Conservation (phyloP, 2,113 vertebrate species). For the Siphamia tubifer region DNA sequence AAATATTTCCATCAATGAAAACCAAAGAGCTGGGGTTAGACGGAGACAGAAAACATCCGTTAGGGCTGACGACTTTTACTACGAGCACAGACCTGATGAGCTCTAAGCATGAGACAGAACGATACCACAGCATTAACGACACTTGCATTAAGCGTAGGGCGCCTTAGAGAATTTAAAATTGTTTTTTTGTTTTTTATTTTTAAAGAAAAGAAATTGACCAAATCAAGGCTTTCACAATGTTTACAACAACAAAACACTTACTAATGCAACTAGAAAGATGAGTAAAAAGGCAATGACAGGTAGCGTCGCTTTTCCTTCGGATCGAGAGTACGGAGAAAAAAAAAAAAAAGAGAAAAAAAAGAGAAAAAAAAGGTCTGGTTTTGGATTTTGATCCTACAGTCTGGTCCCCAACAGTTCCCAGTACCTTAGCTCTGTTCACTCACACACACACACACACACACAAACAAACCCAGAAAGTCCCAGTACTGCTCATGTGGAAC, state of each 20-base stretch:
- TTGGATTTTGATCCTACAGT: conserved; percentile 13
- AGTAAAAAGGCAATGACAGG: conserved; percentile 38
- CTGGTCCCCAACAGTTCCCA: conserved; percentile 11
- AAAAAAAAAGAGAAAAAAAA: too few species aligned
- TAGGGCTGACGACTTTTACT: conserved; percentile 48
- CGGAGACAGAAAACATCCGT: conserved; percentile 54
- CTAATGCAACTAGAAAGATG: conserved; percentile 50
- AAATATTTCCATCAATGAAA: conserved; percentile 54
- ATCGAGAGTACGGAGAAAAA: conserved; percentile 17
- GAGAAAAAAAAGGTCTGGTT: conserved; percentile 4
- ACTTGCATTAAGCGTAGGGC: conserved; percentile 49
- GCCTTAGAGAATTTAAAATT: conserved; percentile 5
- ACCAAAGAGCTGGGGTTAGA: too few species aligned
- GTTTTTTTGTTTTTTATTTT: too few species aligned
- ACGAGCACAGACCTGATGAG: conserved; percentile 57
- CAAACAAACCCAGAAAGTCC: too few species aligned
- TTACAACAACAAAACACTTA: conserved; percentile 46
- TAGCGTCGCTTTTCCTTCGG: conserved; percentile 1
- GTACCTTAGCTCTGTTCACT: too few species aligned
- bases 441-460: too few species aligned
- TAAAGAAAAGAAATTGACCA: conserved; percentile 5
- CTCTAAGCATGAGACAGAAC: conserved; percentile 45
- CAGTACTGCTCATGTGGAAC: too few species aligned
- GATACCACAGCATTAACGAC: conserved; percentile 60
- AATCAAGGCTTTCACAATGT: conserved; percentile 49